Percentiles rank a stretch among this genome's conserved stretches.
Evolutionary conservation across 2,113 vertebrate genomes (phyloP).

Genomic region (Apteryx owenii): DNA sequence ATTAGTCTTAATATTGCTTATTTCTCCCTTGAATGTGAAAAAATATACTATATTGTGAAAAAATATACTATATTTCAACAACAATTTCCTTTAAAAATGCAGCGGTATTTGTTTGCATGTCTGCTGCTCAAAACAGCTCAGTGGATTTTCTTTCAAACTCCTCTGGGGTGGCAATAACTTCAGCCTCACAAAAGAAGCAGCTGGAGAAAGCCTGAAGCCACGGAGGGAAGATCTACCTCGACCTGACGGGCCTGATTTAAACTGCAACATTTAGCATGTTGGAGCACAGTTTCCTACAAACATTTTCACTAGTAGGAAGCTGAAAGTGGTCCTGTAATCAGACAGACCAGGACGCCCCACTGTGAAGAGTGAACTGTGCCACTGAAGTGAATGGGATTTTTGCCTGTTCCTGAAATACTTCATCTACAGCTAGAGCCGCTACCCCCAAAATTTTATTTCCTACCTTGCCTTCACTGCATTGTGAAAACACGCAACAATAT

Average conservation of each 20-base stretch:
- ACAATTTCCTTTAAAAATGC: neutral
- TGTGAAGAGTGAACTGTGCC: accelerated
- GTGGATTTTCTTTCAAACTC: neutral
- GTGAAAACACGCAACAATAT: neutral
- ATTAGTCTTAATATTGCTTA: neutral
- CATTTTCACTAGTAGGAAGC: neutral
- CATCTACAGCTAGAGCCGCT: neutral
- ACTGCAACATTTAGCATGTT: accelerated
- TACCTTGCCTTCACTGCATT: neutral
- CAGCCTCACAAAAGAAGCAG: neutral
- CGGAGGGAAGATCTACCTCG: neutral
- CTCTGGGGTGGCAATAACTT: neutral
- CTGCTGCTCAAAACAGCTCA: neutral
- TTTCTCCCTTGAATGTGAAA: neutral
- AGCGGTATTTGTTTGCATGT: neutral
- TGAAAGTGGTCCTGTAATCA: neutral
- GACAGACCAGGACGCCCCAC: neutral
- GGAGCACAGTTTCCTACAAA: neutral
- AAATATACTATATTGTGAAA: neutral
- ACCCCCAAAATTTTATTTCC: neutral
- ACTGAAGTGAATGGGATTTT: neutral
- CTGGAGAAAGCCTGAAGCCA: neutral
- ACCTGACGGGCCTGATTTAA: neutral
- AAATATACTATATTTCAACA: neutral
- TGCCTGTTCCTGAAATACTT: neutral